Percentiles rank a stretch among this genome's conserved stretches.
These are phyloP conservation scores for Orgyia antiqua DNA, from an alignment of 2,888 invertebrate genomes.

Conservation along the genomic window DNA sequence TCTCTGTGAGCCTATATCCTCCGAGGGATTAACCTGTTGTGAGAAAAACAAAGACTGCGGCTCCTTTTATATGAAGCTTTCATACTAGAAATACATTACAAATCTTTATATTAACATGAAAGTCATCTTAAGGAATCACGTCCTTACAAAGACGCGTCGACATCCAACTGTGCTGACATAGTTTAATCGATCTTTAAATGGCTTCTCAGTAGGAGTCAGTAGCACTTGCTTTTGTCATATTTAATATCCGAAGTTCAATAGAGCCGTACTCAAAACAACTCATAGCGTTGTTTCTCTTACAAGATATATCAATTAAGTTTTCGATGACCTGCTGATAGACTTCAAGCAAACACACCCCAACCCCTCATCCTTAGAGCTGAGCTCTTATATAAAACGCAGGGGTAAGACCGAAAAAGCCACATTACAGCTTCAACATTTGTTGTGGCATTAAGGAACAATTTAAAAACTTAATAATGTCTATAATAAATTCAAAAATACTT, in stretches of 20 bases:
- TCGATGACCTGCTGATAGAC: slow-evolving; percentile 37
- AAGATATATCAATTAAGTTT: slow-evolving; percentile 40
- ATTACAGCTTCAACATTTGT: slow-evolving; percentile 12
- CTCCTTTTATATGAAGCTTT: slow-evolving; percentile 17
- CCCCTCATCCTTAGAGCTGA: slow-evolving; percentile 3
- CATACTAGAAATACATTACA: slow-evolving; percentile 3
- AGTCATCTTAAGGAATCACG: slow-evolving; percentile 41
- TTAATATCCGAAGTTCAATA: too few species aligned
- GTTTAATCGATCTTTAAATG: slow-evolving; percentile 27
- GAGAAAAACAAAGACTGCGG: slow-evolving; percentile 5
- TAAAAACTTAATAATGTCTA: slow-evolving; percentile 15
- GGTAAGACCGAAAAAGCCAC: too few species aligned
- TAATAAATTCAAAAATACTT: slow-evolving; percentile 16
- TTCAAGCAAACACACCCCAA: slow-evolving; percentile 21
- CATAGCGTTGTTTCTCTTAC: slow-evolving; percentile 13
- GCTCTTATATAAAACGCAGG: slow-evolving; percentile 24
- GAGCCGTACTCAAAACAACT: too few species aligned
- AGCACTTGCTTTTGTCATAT: too few species aligned
- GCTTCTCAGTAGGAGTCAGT: slow-evolving; percentile 9
- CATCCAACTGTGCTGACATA: slow-evolving; percentile 27
- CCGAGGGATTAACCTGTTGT: slow-evolving; percentile 11
- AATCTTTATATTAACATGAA: slow-evolving; percentile 28
- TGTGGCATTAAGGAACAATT: slow-evolving; percentile 3
- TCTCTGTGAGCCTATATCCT: slow-evolving; percentile 2
- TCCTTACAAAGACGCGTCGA: slow-evolving; percentile 19